Base-by-base conservation (phyloP, 1,140 invertebrate genomes). In the Holotrichia oblita region DNA sequence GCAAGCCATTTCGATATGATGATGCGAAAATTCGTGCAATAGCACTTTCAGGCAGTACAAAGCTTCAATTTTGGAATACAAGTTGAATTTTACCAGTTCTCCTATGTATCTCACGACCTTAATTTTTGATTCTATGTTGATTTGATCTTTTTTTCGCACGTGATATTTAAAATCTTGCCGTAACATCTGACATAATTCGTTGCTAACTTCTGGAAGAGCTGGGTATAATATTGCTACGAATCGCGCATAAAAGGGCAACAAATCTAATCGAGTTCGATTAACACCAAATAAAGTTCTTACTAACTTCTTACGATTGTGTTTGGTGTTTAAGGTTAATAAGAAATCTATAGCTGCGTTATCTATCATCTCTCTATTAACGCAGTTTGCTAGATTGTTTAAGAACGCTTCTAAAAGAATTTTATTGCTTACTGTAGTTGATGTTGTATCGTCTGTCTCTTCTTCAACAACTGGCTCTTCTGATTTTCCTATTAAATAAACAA, bases 1-100 rank as follows among this genome's bases (percentile, higher is more conserved):
- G 85, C 97, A 99, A 0, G 96, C 94, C 98, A 99, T 99, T 90
- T 99, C 98, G 82, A 99, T 98, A 85, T 99, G 97, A 88, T 99
- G 98, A 89, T 99, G 97, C 74, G 94, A 94, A 83, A 99, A 99
- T 87, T 99, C 97, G 83, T 96, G 93, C 3, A 99, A 87, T 72
- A 99, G 86, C 78, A 97, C 92, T 90, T 99, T 99, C 7, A 99
- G 87, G 85, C 97, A 99, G 79, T 95, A 94, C 0, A 99, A 88
- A 2, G 95, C 96, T 87, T 99, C 98, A 81, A 95, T 93, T 88
- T 98, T 98, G 1, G 97, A 94, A 85, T 98, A 98, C 10, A 99
- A 89, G 75, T 93, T 92, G 86, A 99, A 99, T 87, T 99, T 99
- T 0, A 98, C 96, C 61, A 99, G 88, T 88, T 99, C 98, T 0